Percentiles rank a stretch among this genome's conserved stretches.
phyloP scores from a whole-genome alignment of 1,140 invertebrate genomes.

The Cotesia vestalis region DNA sequence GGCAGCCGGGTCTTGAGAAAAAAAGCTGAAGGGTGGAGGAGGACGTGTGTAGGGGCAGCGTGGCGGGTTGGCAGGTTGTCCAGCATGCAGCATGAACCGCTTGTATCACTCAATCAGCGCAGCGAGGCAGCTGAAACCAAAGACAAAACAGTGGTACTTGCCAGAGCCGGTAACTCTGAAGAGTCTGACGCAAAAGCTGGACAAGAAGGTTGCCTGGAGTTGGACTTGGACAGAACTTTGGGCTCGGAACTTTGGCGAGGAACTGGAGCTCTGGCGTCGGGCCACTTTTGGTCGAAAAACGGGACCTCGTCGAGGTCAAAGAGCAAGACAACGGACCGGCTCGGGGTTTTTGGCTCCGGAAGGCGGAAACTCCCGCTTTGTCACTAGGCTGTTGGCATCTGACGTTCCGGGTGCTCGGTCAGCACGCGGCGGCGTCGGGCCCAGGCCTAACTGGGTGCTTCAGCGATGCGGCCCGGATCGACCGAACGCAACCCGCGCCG shows the following conservation, averaged over 20 bases:
- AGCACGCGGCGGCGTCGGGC: constrained; percentile 41
- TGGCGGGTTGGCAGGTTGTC: constrained; percentile 46
- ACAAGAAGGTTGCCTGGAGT: no score
- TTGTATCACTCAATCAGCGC: constrained; percentile 32
- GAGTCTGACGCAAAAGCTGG: no score
- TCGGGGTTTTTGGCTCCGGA: no score
- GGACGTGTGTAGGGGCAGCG: constrained; percentile 13
- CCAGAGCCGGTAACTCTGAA: background rate
- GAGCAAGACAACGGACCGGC: background rate
- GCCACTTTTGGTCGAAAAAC: constrained; percentile 27
- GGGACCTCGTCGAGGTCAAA: background rate
- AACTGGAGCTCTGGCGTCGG: background rate
- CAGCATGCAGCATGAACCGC: constrained; percentile 66
- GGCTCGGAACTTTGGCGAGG: background rate
- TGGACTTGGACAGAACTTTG: no score
- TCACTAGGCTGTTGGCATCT: constrained; percentile 25
- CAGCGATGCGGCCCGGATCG: constrained; percentile 58
- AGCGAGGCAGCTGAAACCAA: constrained; percentile 31
- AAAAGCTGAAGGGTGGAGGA: no score
- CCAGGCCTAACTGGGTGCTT: constrained; percentile 49
- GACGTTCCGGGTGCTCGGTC: constrained; percentile 29
- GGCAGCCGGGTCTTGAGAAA: no score
- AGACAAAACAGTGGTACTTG: constrained; percentile 6
- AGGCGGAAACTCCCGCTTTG: constrained; percentile 8
- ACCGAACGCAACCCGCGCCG: constrained; percentile 45